phyloP scores from a whole-genome alignment of 2,113 vertebrate genomes.

The Pandion haliaetus region DNA sequence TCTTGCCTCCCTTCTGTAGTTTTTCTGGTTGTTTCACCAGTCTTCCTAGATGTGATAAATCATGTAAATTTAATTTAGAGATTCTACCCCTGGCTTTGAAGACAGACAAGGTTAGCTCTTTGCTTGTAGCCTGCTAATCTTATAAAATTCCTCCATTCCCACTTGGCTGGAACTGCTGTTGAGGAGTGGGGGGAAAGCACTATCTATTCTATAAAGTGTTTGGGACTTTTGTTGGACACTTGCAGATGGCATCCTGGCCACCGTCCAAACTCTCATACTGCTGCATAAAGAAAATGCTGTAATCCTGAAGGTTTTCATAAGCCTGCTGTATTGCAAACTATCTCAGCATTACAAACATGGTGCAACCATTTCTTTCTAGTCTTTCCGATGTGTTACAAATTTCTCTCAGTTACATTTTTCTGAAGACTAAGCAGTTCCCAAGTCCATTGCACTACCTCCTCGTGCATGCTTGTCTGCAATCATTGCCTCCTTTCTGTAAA shows the following conservation, averaged over 20 bases:
- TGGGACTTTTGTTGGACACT: background rate
- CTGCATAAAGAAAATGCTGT: background rate
- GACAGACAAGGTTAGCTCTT: conserved; percentile 1
- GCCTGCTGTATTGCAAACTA: background rate
- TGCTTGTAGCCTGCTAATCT: conserved; percentile 8
- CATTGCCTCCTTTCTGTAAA: background rate
- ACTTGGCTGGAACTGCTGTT: conserved; percentile 24
- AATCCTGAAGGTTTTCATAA: background rate
- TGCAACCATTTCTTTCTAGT: background rate
- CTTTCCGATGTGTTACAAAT: background rate
- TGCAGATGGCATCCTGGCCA: background rate
- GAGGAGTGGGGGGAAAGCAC: background rate
- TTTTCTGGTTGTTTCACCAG: background rate
- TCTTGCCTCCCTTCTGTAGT: background rate
- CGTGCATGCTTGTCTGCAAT: background rate
- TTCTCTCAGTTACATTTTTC: background rate
- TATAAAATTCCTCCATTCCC: conserved; percentile 33
- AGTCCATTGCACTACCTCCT: background rate
- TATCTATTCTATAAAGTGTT: background rate
- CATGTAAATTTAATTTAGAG: conserved; percentile 67
- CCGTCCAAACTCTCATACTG: background rate
- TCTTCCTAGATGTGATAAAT: conserved; percentile 24
- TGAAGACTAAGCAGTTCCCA: background rate
- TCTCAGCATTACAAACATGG: background rate
- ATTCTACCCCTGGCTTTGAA: conserved; percentile 36